phyloP scores from a whole-genome alignment of 2,888 invertebrate genomes.

The Tipula unca region DNA sequence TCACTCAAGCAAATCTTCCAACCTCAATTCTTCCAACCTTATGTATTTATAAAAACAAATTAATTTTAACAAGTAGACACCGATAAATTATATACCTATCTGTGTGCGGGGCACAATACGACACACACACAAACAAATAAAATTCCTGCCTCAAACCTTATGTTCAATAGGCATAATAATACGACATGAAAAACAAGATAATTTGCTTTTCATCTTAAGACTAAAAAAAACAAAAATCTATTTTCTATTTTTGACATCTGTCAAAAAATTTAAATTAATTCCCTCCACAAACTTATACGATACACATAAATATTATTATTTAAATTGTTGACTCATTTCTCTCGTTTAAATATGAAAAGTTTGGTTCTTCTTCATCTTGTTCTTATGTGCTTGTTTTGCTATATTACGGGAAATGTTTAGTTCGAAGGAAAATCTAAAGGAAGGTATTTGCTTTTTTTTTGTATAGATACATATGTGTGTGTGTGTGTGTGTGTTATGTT shows the following conservation, averaged over 20 bases:
- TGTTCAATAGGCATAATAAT: background rate
- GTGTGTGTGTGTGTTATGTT: background rate
- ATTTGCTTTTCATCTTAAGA: background rate
- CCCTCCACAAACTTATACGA: background rate
- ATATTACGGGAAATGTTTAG: background rate
- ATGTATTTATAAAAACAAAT: background rate
- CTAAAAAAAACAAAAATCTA: background rate
- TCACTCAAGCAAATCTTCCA: no score
- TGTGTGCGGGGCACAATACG: background rate
- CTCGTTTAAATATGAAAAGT: background rate
- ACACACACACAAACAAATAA: background rate
- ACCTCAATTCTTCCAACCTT: no score
- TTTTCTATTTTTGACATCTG: background rate
- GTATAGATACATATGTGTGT: background rate
- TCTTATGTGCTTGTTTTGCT: background rate
- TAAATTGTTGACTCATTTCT: background rate
- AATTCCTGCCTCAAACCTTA: background rate
- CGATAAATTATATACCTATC: background rate
- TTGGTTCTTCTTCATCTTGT: background rate
- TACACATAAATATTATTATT: background rate
- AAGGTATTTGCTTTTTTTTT: background rate
- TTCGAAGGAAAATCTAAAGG: background rate
- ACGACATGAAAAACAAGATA: background rate
- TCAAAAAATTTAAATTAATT: background rate
- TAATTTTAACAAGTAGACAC: background rate